Conservation (phyloP, 1,140 invertebrate species). For the Drosophila nikananu region DNA sequence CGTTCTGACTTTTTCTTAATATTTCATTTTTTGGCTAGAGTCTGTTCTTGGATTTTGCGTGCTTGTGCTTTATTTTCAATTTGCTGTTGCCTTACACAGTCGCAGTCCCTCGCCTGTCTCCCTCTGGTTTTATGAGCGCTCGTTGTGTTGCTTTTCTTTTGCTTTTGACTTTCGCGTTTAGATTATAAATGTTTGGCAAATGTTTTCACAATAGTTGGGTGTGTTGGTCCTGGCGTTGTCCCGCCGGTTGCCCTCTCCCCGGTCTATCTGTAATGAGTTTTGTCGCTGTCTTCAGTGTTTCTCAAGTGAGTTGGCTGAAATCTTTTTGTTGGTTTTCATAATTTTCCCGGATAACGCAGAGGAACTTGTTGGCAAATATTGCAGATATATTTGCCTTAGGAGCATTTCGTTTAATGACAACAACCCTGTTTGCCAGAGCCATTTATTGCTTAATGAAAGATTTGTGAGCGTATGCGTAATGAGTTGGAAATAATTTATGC, state of each 20-base stretch:
- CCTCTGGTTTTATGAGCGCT: constrained; percentile 54
- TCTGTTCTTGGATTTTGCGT: constrained; percentile 18
- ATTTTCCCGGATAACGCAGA: not conserved
- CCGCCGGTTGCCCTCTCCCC: not conserved
- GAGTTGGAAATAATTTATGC: constrained; percentile 51
- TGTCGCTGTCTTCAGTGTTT: constrained; percentile 29
- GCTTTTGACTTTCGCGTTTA: constrained; percentile 69
- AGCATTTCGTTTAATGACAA: constrained; percentile 34
- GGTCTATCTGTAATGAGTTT: constrained; percentile 57
- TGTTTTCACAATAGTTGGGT: constrained; percentile 64
- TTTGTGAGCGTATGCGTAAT: constrained; percentile 49
- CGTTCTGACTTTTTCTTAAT: constrained; percentile 44
- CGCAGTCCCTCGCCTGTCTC: not conserved
- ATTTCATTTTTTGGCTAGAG: constrained; percentile 26
- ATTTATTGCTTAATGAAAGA: constrained; percentile 50
- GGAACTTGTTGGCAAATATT: constrained; percentile 31
- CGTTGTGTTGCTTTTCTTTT: constrained; percentile 64
- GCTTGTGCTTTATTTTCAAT: constrained; percentile 55
- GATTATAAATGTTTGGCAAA: constrained; percentile 76
- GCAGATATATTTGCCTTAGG: constrained; percentile 21
- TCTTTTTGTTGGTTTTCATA: constrained; percentile 25
- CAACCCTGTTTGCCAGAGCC: constrained; percentile 7
- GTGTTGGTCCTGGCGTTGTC: constrained; percentile 35
- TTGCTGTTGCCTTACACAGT: constrained; percentile 39
- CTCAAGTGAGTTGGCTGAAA: constrained; percentile 42